Percentiles rank a stretch among this genome's conserved stretches.
Conservation (phyloP, 1,140 invertebrate genomes). For the Potamilus streckersoni region DNA sequence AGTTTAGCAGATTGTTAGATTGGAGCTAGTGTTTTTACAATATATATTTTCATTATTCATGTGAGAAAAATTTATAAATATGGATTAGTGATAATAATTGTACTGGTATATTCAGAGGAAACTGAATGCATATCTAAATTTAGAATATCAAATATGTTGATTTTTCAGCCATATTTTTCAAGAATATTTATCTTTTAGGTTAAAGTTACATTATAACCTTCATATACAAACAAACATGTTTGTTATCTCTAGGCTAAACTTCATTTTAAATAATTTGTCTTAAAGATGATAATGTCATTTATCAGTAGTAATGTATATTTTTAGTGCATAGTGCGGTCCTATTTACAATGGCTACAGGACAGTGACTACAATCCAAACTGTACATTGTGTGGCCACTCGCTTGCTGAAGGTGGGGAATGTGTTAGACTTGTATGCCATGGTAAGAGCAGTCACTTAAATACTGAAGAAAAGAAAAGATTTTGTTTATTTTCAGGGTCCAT, state of each 20-base stretch:
- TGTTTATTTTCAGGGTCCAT: neutral
- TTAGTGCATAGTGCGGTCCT: conserved; percentile 97
- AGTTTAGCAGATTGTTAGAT: too few relatives aligned
- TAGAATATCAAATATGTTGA: too few relatives aligned
- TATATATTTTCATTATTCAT: too few relatives aligned
- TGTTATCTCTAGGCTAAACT: neutral
- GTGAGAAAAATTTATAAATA: too few relatives aligned
- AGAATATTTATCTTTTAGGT: too few relatives aligned
- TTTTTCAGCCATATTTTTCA: too few relatives aligned
- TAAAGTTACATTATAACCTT: too few relatives aligned
- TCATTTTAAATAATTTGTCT: neutral
- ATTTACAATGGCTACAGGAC: conserved; percentile 97
- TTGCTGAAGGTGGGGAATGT: conserved; percentile 82
- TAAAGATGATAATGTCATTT: conserved; percentile 11
- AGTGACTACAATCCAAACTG: conserved; percentile 95
- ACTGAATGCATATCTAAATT: too few relatives aligned
- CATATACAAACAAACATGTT: too few relatives aligned
- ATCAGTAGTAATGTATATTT: conserved; percentile 61
- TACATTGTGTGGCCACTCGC: conserved; percentile 83
- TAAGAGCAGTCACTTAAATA: conserved; percentile 36
- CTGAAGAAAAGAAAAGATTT: neutral
- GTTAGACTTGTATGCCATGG: conserved; percentile 74
- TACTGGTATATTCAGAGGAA: too few relatives aligned
- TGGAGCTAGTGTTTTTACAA: too few relatives aligned
- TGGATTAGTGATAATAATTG: too few relatives aligned